Evolutionary conservation across 2,888 invertebrate species (phyloP), one percentile per base, ranked within the genome.

Genomic region (Xanthorhoe designata): DNA sequence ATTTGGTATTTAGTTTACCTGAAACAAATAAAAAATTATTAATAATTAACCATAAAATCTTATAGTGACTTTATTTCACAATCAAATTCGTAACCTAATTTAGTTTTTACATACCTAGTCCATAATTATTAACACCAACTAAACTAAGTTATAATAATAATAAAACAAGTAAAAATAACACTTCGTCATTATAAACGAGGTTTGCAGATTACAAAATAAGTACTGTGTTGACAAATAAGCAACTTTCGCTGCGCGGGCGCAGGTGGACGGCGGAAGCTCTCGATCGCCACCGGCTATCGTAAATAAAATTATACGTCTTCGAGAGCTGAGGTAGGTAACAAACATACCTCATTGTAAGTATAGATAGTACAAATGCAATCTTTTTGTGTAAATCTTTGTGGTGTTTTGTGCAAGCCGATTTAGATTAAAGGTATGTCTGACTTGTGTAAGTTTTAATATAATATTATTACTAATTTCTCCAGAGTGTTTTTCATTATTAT

Each of bases 231-330:
- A 90, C 89, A 90, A 89, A 90, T 88, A 79, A 78, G 81, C 78
- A 73, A 88, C 89, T 90, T 90, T 90, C 90, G 83, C 89, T 82
- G 85, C 83, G 81, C 78, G 55, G 47, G 82, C 84, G 85, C 88
- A 85, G 83, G 85, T 85, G 86, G 56, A 61, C 49, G 51, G 75
- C 80, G 80, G 78, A 78, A 78, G 76, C 76, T 79, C 53, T 42
- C 57, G 57, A 68, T 51, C 82, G 78, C 83, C 80, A 67, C 75
- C 75, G 76, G 84, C 80, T 76, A 71, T 75, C 75, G 72, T 75
- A 75, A 77, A 83, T 80, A 78, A 71, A 78, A 82, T 80, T 76
- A 78, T 77, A 75, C 76, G 79, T 79, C 58, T 80, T 66, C 58
- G 64, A 66, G 24, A 65, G 42, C 72, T 17, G 71, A 75, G 74